Base-by-base conservation (phyloP, 2,888 invertebrate genomes). In the Apomyelois bistriatella region DNA sequence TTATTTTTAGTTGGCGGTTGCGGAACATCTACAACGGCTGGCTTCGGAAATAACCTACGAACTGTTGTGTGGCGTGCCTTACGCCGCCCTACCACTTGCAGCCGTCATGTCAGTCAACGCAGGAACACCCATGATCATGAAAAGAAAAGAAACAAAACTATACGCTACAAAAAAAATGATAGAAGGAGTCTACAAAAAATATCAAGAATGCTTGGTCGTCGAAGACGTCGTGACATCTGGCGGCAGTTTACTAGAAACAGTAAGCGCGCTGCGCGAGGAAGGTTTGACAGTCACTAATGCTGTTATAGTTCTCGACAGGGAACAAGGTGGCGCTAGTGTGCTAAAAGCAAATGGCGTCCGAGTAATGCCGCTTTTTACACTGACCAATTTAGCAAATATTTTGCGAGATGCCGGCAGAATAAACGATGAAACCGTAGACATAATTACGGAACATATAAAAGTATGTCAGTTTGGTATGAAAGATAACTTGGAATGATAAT, bases 181-280 rank as follows among this genome's bases (percentile, higher is more conserved):
- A 13, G 99, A 99, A 90, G 99, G 99, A 8, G 90, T 93, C 42
- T 98, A 92, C 58, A 62, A 74, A 50, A 64, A 66, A 48, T 75
- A 81, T 52, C 95, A 98, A 67, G 93, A 82, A 1, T 97, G 98
- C 70, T 84, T 99, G 0, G 95, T 99, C 40, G 93, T 99, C 1
- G 99, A 99, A 80, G 99, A 99, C 83, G 97, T 99, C 48, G 94
- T 97, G 58, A 96, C 96, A 46, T 97, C 97, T 73, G 99, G 99
- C 16, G 94, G 96, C 52, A 99, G 98, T 74, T 93, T 99, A 52
- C 76, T 97, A 56, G 99, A 99, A 85, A 98, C 99, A 0, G 95
- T 94, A 17, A 85, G 91, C 51, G 96, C 94, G 72, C 82, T 96
- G 47, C 89, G 91, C 53, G 83, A 82, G 13, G 94, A 93, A 72